Percentiles rank a stretch among this genome's conserved stretches.
phyloP scores from a whole-genome alignment of 2,797 vertebrate species.

The Zalophus californianus region DNA sequence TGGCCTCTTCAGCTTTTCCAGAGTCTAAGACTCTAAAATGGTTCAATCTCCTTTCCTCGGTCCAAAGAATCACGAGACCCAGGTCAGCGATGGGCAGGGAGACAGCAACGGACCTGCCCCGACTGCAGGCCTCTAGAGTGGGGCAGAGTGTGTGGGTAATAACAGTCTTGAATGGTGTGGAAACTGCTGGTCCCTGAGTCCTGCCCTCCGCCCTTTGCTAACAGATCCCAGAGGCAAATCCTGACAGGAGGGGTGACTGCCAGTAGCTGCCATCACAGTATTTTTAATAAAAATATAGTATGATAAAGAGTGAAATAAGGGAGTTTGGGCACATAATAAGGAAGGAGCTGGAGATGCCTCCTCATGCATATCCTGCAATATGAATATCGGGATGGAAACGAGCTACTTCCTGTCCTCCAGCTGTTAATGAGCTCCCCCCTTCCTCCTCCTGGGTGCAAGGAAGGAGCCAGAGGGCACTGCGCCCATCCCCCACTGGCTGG shows the following conservation, averaged over 20 bases:
- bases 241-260: constrained; percentile 44
- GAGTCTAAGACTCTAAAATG: not conserved
- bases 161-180: not conserved
- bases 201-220: not conserved
- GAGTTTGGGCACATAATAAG: not conserved
- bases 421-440: not conserved
- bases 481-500: not conserved
- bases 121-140: not conserved
- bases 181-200: not conserved
- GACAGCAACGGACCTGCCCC: not conserved
- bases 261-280: constrained; percentile 26
- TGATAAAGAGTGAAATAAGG: constrained; percentile 37
- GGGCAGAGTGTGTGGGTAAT: not conserved
- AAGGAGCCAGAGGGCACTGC: not conserved
- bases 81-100: not conserved
- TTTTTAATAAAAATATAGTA: constrained; percentile 72
- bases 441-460: not conserved
- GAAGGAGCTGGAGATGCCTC: not conserved
- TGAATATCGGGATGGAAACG: not conserved
- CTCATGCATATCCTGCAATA: not conserved
- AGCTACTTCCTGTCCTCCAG: constrained; percentile 51
- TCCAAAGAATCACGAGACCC: not conserved
- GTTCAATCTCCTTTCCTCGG: not conserved
- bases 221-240: constrained; percentile 59
- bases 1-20: not conserved